Evolutionary conservation across 2,888 invertebrate genomes (phyloP), one percentile per base, ranked within the genome.

Genomic region (Antheraea assamensis): DNA sequence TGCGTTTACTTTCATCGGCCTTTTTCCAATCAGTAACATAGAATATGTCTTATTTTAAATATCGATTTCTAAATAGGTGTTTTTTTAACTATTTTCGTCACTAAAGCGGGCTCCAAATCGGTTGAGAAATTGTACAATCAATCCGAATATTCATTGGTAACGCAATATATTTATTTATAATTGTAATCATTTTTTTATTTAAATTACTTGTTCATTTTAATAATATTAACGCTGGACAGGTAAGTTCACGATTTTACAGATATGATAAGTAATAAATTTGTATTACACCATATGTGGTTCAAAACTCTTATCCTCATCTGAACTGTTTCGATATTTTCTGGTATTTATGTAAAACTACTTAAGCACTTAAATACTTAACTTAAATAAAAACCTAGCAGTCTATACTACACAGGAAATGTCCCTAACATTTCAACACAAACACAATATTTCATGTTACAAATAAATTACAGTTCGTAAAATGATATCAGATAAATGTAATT

Each of bases 401-500:
- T 72, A 75, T 75, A 76, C 73, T 75, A 76, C 73, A 78, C 74
- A 73, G 58, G 27, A 78, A 77, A 81, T 78, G 47, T 47, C 49
- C 58, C 76, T 73, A 75, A 73, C 75, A 78, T 83, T 77, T 78
- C 82, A 83, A 85, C 81, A 80, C 82, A 83, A 86, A 87, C 84
- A 87, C 83, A 78, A 82, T 80, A 83, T 89, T 88, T 88, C 88
- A 89, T 89, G 88, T 84, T 87, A 83, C 87, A 86, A 86, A 86
- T 89, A 90, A 88, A 88, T 90, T 88, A 90, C 86, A 81, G 88
- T 90, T 89, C 85, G 82, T 90, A 89, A 90, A 89, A 87, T 85
- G 79, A 84, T 91, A 89, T 90, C 88, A 83, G 92, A 92, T 91
- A 88, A 90, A 87, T 84, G 86, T 90, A 90, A 92, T 91, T 91